phyloP scores from a whole-genome alignment of 2,888 invertebrate genomes.

The Cetonia aurata region DNA sequence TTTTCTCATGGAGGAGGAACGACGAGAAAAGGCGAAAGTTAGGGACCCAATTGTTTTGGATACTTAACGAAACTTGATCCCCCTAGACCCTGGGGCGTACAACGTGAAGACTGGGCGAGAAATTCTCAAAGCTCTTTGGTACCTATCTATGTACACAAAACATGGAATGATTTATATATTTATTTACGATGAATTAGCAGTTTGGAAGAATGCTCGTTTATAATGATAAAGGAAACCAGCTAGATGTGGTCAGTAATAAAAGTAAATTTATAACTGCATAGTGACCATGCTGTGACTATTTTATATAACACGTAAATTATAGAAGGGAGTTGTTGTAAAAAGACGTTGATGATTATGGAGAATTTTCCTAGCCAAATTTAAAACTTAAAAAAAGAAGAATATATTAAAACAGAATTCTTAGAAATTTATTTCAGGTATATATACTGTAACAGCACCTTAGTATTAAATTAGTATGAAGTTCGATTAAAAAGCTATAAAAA shows the following conservation, averaged over 20 bases:
- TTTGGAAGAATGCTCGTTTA: constrained; percentile 25
- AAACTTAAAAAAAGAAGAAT: too few relatives aligned
- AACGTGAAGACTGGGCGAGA: neutral
- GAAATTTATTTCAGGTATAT: too few relatives aligned
- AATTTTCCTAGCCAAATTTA: too few relatives aligned
- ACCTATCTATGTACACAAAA: constrained; percentile 18
- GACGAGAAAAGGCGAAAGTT: constrained; percentile 16
- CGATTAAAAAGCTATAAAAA: too few relatives aligned
- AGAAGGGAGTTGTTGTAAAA: too few relatives aligned
- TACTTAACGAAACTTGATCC: constrained; percentile 31
- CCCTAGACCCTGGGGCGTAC: constrained; percentile 16
- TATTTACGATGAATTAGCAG: constrained; percentile 29
- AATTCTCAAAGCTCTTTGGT: constrained; percentile 7
- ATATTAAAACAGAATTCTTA: too few relatives aligned
- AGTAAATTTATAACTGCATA: neutral
- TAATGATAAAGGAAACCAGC: constrained; percentile 7
- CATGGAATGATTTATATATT: constrained; percentile 33
- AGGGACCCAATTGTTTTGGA: constrained; percentile 34
- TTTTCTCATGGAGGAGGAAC: constrained; percentile 41
- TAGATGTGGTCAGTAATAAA: constrained; percentile 13
- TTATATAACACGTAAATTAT: too few relatives aligned
- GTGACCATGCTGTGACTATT: too few relatives aligned
- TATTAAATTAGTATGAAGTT: too few relatives aligned
- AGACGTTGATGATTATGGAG: too few relatives aligned
- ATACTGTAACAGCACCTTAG: too few relatives aligned